A percentile compares a stretch with the other conserved stretches of the same genome.
Evolutionary conservation across 35 echinoderm and acorn worm genomes (phyloP).

Genomic region (Nesometra sesokonis): DNA sequence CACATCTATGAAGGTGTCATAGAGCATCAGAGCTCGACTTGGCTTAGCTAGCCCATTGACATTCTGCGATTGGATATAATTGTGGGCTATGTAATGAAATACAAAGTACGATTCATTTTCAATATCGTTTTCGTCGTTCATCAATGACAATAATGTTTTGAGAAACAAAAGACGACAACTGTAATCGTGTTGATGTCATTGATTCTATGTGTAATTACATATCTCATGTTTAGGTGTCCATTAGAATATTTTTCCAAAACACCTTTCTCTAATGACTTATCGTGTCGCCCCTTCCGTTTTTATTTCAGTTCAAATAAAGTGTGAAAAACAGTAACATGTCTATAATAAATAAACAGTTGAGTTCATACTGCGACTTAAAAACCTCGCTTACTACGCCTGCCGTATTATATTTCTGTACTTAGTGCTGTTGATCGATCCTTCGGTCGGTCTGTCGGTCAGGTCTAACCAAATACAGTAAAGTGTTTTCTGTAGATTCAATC

Average conservation of each 20-base stretch:
- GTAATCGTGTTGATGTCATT: not conserved
- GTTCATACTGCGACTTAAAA: too few species aligned
- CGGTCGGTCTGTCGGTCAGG: too few species aligned
- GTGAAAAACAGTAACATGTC: too few species aligned
- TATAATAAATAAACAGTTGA: too few species aligned
- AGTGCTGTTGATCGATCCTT: too few species aligned
- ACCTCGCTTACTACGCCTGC: too few species aligned
- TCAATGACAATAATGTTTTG: not conserved
- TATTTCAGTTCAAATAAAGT: too few species aligned
- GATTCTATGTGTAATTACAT: not conserved
- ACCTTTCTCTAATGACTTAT: too few species aligned
- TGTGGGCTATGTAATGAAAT: not conserved
- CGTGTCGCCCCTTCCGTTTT: too few species aligned
- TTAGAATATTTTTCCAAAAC: not conserved
- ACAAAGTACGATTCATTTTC: not conserved
- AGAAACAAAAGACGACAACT: not conserved
- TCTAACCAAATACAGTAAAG: too few species aligned
- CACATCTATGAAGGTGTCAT: not conserved
- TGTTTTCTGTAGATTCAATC: too few species aligned
- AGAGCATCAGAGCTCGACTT: not conserved
- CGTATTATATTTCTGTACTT: too few species aligned
- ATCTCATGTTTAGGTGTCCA: not conserved
- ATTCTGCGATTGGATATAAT: not conserved
- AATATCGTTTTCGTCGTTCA: not conserved
- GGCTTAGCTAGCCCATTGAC: not conserved